phyloP scores from a whole-genome alignment of 1,140 invertebrate genomes.

The Vanessa tameamea region DNA sequence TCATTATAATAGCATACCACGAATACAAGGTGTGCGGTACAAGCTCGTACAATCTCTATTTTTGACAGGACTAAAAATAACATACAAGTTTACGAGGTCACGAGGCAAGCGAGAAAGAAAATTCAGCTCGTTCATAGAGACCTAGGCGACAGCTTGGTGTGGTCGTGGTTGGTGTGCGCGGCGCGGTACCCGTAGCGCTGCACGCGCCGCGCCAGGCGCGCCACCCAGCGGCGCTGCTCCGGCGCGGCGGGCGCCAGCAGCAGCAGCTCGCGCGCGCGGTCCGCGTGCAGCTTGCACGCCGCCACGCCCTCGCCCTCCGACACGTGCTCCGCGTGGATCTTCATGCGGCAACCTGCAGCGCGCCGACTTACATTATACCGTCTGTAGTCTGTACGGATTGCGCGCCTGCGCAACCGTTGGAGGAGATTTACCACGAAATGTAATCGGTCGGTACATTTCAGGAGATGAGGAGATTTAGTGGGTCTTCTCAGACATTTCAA shows the following conservation, averaged over 20 bases:
- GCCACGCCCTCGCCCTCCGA: conserved; percentile 91
- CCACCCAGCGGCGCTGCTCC: conserved; percentile 96
- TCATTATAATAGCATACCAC: too few relatives aligned
- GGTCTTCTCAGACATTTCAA: too few relatives aligned
- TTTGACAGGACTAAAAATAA: too few relatives aligned
- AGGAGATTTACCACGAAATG: too few relatives aligned
- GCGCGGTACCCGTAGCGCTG: conserved; percentile 96
- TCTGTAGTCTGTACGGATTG: too few relatives aligned
- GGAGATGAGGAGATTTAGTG: too few relatives aligned
- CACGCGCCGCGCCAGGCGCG: conserved; percentile 93
- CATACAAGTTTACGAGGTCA: too few relatives aligned
- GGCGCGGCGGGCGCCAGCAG: conserved; percentile 91
- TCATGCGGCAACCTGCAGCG: conserved; percentile 92
- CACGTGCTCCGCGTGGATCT: conserved; percentile 98
- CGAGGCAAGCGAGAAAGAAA: too few relatives aligned
- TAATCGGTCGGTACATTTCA: too few relatives aligned
- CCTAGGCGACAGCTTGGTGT: conserved; percentile 75
- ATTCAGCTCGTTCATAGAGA: conserved; percentile 24
- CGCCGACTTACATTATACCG: background rate
- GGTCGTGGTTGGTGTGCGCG: conserved; percentile 83
- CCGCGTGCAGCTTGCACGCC: conserved; percentile 95
- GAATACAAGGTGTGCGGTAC: too few relatives aligned
- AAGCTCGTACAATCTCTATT: too few relatives aligned
- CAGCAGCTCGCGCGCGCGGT: conserved; percentile 96
- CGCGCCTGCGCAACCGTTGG: too few relatives aligned